A percentile compares a stretch with the other conserved stretches of the same genome.
Conservation (phyloP, 1,140 invertebrate species). For the Drosophila hydei region DNA sequence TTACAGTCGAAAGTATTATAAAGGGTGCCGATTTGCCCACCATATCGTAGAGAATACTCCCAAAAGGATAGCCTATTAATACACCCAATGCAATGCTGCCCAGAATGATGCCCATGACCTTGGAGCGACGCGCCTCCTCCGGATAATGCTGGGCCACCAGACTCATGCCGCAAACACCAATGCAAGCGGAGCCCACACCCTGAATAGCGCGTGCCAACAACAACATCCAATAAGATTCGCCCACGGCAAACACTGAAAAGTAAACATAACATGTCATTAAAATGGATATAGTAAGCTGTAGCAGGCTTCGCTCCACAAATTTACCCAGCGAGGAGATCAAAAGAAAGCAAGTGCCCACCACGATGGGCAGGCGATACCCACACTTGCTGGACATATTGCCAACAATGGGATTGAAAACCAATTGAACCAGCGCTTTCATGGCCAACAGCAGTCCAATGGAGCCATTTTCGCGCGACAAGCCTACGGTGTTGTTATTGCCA, state of each 20-base stretch:
- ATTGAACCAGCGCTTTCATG: constrained; percentile 94
- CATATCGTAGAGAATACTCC: constrained; percentile 90
- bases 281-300: constrained; percentile 7
- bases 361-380: constrained; percentile 92
- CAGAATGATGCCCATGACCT: constrained; percentile 90
- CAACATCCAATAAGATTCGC: constrained; percentile 89
- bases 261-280: constrained; percentile 5
- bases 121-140: constrained; percentile 85
- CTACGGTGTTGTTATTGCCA: constrained; percentile 27
- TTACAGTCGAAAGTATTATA: constrained; percentile 87
- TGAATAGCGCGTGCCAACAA: constrained; percentile 93
- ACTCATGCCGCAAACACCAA: constrained; percentile 90
- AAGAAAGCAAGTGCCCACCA: constrained; percentile 92
- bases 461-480: constrained; percentile 87
- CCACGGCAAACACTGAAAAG: constrained; percentile 91
- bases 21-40: constrained; percentile 91
- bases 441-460: constrained; percentile 92
- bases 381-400: constrained; percentile 87
- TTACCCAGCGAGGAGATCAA: constrained; percentile 92
- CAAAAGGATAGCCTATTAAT: constrained; percentile 91
- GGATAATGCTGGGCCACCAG: constrained; percentile 85
- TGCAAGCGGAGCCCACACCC: constrained; percentile 93
- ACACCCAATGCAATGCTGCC: constrained; percentile 92
- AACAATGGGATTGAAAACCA: constrained; percentile 92
- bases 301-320: constrained; percentile 65